Conservation (phyloP, 2,797 vertebrate genomes). For the Chiloscyllium punctatum region DNA sequence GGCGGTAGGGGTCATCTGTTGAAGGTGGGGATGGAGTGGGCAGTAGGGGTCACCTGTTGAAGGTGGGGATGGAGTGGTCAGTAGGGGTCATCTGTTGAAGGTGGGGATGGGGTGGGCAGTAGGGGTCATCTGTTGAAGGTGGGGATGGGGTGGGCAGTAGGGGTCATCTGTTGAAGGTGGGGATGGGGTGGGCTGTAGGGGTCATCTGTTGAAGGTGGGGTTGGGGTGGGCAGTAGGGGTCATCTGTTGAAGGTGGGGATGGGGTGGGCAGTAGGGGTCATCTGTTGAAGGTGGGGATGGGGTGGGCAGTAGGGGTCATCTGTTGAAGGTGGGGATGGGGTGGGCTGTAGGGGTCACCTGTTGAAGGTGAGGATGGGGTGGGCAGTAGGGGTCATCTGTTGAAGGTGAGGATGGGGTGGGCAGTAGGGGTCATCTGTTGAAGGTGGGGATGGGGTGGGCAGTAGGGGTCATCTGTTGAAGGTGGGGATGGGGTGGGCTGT, state of each 20-base stretch:
- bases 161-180: slow-evolving; percentile 61
- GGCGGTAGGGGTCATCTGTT: too few relatives aligned
- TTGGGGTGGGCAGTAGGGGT: too few relatives aligned
- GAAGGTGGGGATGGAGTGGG: too few relatives aligned
- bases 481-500: slow-evolving; percentile 47
- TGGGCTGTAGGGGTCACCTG: too few relatives aligned
- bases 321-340: slow-evolving; percentile 59
- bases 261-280: too few relatives aligned
- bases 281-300: slow-evolving; percentile 59
- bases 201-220: slow-evolving; percentile 62
- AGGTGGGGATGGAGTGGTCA: slow-evolving; percentile 51
- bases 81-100: slow-evolving; percentile 50
- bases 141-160: background rate
- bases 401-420: slow-evolving; percentile 55
- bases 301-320: too few relatives aligned
- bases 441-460: slow-evolving; percentile 51
- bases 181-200: background rate
- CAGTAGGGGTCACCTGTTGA: slow-evolving; percentile 44
- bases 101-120: slow-evolving; percentile 47
- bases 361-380: slow-evolving; percentile 56
- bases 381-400: too few relatives aligned
- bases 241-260: slow-evolving; percentile 62
- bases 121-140: slow-evolving; percentile 61
- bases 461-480: slow-evolving; percentile 50
- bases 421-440: slow-evolving; percentile 44